phyloP scores from a whole-genome alignment of 2,888 invertebrate genomes.

The Odontocolon sp. region DNA sequence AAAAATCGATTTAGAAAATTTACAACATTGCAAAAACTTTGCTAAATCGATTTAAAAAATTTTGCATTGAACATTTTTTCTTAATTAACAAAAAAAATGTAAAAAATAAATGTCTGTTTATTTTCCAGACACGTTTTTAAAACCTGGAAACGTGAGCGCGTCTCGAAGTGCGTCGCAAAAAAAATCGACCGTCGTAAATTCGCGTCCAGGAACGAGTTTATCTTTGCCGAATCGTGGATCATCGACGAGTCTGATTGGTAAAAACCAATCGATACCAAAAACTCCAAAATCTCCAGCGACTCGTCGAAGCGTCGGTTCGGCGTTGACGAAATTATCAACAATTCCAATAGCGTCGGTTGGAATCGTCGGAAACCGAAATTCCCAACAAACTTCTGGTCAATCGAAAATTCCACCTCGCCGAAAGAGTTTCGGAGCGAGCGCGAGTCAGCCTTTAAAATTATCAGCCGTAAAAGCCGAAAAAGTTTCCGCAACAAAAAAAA shows the following conservation, averaged over 20 bases:
- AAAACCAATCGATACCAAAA: neutral
- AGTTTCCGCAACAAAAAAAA: neutral
- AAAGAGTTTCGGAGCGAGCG: no score
- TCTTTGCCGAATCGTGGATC: constrained; percentile 19
- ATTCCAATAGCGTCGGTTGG: neutral
- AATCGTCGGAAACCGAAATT: neutral
- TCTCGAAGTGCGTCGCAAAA: constrained; percentile 6
- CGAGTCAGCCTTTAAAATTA: neutral
- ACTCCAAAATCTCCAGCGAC: constrained; percentile 19
- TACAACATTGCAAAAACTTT: no score
- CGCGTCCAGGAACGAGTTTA: constrained; percentile 28
- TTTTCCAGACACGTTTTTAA: neutral
- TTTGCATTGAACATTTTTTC: no score
- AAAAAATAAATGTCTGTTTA: no score
- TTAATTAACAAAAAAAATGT: no score
- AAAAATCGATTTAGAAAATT: no score
- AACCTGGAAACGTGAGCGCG: neutral
- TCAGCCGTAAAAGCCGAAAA: neutral
- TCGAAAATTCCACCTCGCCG: neutral
- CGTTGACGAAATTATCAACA: constrained; percentile 15
- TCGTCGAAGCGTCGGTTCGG: constrained; percentile 41
- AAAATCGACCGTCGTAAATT: neutral
- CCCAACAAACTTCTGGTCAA: neutral
- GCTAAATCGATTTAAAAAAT: no score
- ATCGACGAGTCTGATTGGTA: neutral